Evolutionary conservation across 2,888 invertebrate species (phyloP), one percentile per base, ranked within the genome.

Genomic region (Podotricha telesiphe): DNA sequence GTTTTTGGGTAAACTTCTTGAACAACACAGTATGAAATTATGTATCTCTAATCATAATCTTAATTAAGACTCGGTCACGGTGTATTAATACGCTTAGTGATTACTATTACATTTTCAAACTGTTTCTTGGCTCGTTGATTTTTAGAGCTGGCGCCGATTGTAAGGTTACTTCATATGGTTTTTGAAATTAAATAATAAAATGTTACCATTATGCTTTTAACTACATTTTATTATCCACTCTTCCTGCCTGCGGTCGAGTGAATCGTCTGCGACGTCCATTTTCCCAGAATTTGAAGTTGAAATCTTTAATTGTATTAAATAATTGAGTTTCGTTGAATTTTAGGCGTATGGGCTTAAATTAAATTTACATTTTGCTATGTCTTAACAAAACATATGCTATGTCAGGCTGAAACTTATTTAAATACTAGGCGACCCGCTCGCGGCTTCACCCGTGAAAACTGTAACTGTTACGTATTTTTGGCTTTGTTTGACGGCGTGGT

Each of bases 51-150:
- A 76, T 75, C 77, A 79, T 82, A 80, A 87, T 87, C 85, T 88
- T 87, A 88, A 88, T 88, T 82, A 85, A 82, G 76, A 74, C 73
- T 77, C 68, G 68, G 88, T 89, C 85, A 89, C 86, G 89, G 82
- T 85, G 84, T 82, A 86, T 88, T 88, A 86, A 84, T 86, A 77
- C 82, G 76, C 77, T 83, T 86, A 86, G 86, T 85, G 82, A 78
- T 80, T 68, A 65, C 68, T 65, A 67, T 80, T 80, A 78, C 77
- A 78, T 82, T 82, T 80, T 80, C 76, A 76, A 79, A 76, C 83
- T 74, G 82, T 88, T 87, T 86, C 80, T 82, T 85, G 85, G 79
- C 82, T 85, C 86, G 87, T 85, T 88, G 83, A 72, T 83, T 82
- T 82, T 79, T 75, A 76, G 79, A 76, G 80, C 78, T 77, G 81